Conservation (phyloP, 2,113 vertebrate genomes). For the Leptodactylus fuscus region DNA sequence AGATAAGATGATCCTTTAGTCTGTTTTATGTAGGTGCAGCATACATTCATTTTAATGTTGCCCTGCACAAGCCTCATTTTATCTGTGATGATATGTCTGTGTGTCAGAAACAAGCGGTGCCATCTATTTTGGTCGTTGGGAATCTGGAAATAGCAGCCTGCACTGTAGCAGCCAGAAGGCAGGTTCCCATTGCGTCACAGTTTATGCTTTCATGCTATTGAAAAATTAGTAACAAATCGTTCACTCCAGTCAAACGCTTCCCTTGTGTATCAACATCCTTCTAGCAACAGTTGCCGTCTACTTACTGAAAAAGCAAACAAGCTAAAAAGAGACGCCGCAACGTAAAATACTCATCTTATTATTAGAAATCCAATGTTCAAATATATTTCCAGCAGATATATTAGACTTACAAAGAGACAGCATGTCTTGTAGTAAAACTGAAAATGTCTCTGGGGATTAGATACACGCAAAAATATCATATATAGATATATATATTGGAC, state of each 20-base stretch:
- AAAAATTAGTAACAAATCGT: slow-evolving; percentile 48
- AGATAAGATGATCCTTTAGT: too few relatives aligned
- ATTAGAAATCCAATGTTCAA: slow-evolving; percentile 22
- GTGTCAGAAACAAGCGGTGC: slow-evolving; percentile 31
- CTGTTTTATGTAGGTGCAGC: background rate
- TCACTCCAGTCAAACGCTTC: slow-evolving; percentile 29
- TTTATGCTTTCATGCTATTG: slow-evolving; percentile 48
- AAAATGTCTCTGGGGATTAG: background rate
- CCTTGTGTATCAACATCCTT: slow-evolving; percentile 50
- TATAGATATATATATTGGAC: too few relatives aligned
- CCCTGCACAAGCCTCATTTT: slow-evolving; percentile 1
- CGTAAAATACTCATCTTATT: background rate
- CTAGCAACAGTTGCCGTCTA: slow-evolving; percentile 46
- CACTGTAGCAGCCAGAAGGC: slow-evolving; percentile 39
- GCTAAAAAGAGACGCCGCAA: background rate
- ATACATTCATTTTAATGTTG: background rate
- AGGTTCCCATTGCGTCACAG: slow-evolving; percentile 45
- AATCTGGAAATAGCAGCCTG: slow-evolving; percentile 35
- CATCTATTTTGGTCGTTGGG: slow-evolving; percentile 13
- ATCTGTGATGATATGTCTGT: slow-evolving; percentile 22
- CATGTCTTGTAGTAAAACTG: slow-evolving; percentile 16
- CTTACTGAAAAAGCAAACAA: slow-evolving; percentile 39
- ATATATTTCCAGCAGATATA: slow-evolving; percentile 25
- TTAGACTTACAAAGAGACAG: slow-evolving; percentile 38
- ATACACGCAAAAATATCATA: background rate